phyloP scores from a whole-genome alignment of 2,113 vertebrate genomes.

The Crypturellus undulatus region DNA sequence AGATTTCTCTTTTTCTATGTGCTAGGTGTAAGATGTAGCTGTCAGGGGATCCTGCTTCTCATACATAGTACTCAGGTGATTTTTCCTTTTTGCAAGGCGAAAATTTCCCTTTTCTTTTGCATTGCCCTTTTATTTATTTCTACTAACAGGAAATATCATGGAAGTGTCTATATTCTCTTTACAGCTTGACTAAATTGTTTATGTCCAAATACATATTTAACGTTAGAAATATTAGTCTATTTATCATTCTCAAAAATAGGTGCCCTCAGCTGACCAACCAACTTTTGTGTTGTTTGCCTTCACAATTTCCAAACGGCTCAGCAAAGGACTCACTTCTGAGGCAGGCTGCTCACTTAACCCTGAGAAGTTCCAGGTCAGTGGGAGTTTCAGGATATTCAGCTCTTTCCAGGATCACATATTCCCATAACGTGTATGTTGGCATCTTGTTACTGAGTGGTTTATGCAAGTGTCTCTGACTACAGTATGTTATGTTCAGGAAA shows the following conservation, averaged over 20 bases:
- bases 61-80: background rate
- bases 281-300: background rate
- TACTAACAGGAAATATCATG: conserved; percentile 10
- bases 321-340: background rate
- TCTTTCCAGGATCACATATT: background rate
- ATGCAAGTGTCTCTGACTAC: background rate
- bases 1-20: background rate
- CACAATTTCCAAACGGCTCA: background rate
- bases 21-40: background rate
- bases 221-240: background rate
- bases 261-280: background rate
- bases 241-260: background rate
- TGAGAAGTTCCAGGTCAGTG: background rate
- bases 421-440: background rate
- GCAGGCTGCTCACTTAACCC: background rate
- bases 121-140: background rate
- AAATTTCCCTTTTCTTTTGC: too few species aligned
- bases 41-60: background rate
- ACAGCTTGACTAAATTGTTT: background rate
- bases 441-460: background rate
- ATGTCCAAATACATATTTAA: background rate
- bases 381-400: background rate
- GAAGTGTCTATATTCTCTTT: conserved; percentile 12
- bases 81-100: background rate
- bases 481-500: background rate